Evolutionary conservation across 1,140 invertebrate species (phyloP).

Genomic region (Scaptodrosophila lebanonensis): DNA sequence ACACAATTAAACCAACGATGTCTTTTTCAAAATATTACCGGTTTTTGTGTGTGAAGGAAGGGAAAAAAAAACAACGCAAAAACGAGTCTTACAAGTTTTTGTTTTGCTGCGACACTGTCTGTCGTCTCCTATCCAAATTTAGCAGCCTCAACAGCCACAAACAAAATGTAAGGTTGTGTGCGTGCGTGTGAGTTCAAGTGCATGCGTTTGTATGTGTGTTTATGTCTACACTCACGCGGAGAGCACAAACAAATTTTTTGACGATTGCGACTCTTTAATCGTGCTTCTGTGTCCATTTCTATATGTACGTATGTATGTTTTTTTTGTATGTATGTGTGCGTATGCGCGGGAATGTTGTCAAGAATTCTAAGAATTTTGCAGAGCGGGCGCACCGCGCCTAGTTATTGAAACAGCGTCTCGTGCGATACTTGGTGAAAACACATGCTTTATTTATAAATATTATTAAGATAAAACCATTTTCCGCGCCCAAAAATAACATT

Average conservation of each 20-base stretch:
- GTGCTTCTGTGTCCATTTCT: conserved; percentile 10
- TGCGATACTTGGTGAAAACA: too few relatives aligned
- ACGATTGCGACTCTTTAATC: too few relatives aligned
- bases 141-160: conserved; percentile 55
- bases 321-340: conserved; percentile 21
- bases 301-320: conserved; percentile 14
- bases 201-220: conserved; percentile 41
- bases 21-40: conserved; percentile 59
- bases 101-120: conserved; percentile 24
- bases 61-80: conserved; percentile 53
- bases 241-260: conserved; percentile 36
- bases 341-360: conserved; percentile 70
- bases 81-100: conserved; percentile 70
- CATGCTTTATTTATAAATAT: conserved; percentile 3
- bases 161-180: conserved; percentile 58
- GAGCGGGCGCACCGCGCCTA: conserved; percentile 40
- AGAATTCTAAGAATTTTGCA: conserved; percentile 73
- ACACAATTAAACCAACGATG: conserved; percentile 15
- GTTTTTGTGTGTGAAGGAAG: conserved; percentile 65
- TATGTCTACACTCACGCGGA: conserved; percentile 38
- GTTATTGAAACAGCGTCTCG: conserved; percentile 5
- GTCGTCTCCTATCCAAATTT: conserved; percentile 25
- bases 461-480: conserved; percentile 11
- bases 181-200: conserved; percentile 51
- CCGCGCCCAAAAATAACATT: background rate